Conservation (phyloP, 1,140 invertebrate species). For the Oncopodura yosiiana region DNA sequence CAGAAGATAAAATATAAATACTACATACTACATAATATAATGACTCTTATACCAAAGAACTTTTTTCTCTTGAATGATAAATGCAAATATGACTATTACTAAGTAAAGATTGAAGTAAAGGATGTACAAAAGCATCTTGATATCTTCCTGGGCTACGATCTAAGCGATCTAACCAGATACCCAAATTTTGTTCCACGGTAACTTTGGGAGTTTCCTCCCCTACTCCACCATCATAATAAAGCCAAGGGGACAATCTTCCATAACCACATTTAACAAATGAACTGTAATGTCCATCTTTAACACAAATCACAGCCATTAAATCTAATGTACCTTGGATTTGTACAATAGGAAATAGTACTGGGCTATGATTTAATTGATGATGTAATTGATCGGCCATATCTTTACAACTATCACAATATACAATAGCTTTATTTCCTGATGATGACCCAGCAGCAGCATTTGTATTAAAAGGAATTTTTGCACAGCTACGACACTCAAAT, state of each 20-base stretch:
- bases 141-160: conserved; percentile 23
- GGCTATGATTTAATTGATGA: neutral
- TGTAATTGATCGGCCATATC: conserved; percentile 5
- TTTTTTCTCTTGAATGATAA: conserved; percentile 17
- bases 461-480: too few species aligned
- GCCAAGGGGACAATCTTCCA: conserved; percentile 15
- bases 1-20: too few species aligned
- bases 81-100: conserved; percentile 24
- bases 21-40: too few species aligned
- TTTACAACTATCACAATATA: conserved; percentile 18
- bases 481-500: conserved; percentile 7
- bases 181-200: conserved; percentile 14
- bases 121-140: conserved; percentile 7
- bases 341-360: neutral
- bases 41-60: conserved; percentile 11
- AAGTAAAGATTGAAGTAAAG: conserved; percentile 8
- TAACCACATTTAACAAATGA: conserved; percentile 23
- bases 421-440: neutral
- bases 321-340: neutral
- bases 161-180: conserved; percentile 21
- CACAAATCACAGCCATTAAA: conserved; percentile 18
- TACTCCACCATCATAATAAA: conserved; percentile 15
- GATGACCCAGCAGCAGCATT: too few species aligned
- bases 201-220: conserved; percentile 16
- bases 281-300: conserved; percentile 11